These are phyloP conservation scores for Acanthiza pusilla DNA, from an alignment of 2,797 vertebrate genomes.

Conservation along the genomic window DNA sequence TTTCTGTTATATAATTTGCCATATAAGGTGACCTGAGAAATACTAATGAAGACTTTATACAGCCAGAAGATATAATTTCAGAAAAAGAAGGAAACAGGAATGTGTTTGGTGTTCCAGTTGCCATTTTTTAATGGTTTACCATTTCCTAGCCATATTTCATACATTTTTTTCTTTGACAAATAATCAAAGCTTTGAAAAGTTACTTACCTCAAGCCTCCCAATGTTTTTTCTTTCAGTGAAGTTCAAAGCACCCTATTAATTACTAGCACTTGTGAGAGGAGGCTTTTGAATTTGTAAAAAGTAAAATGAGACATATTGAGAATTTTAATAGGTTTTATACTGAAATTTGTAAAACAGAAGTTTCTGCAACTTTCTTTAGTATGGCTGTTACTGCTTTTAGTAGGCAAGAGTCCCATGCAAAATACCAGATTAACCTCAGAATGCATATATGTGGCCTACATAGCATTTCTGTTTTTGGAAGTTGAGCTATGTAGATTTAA, in stretches of 20 bases:
- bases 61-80: conserved; percentile 46
- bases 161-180: conserved; percentile 26
- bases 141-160: conserved; percentile 29
- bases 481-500: not conserved
- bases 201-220: conserved; percentile 57
- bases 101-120: not conserved
- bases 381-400: not conserved
- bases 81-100: not conserved
- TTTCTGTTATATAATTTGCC: conserved; percentile 50
- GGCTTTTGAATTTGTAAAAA: conserved; percentile 57
- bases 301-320: conserved; percentile 34
- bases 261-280: conserved; percentile 51
- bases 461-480: not conserved
- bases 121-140: conserved; percentile 41
- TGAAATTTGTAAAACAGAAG: conserved; percentile 37
- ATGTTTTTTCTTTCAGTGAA: not conserved
- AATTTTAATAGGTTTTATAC: conserved; percentile 46
- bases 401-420: not conserved
- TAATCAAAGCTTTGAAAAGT: conserved; percentile 63
- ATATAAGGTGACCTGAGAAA: conserved; percentile 38
- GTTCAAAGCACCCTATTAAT: conserved; percentile 63
- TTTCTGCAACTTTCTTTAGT: conserved; percentile 10
- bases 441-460: not conserved
- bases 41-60: conserved; percentile 45
- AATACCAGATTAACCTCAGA: not conserved